Evolutionary conservation across 2,113 vertebrate genomes (phyloP), one percentile per base, ranked within the genome.

Genomic region (Cephalopholis sonnerati): DNA sequence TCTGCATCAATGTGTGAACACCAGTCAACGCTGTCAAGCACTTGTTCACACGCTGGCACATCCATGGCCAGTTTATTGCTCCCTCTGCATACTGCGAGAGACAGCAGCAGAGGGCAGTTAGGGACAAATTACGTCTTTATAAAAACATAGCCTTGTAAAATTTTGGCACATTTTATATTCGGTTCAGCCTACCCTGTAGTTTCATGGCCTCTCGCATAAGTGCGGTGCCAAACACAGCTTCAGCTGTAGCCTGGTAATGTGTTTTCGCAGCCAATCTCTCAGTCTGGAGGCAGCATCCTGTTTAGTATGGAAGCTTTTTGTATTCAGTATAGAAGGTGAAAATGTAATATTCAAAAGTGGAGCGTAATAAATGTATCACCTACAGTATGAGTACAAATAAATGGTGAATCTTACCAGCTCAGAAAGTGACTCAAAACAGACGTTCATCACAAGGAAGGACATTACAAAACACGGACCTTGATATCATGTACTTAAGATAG

Each of bases 251-350:
- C 58, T 7, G 50, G 29, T 80, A 58, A 67, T 81, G 73, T 75
- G 48, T 72, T 84, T 74, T 41, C 63, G 67, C 54, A 86, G 86
- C 75, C 80, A 78, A 54, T 91, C 91, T 91, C 93, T 95, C 93
- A 93, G 93, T 94, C 92, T 90, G 82, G 92, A 95, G 92, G 91
- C 65, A 91, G 91, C 92, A 94, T 91, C 82, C 61, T 88, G 54
- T 84, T 77, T 36, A 81, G 16, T 58, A n/a, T 74, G 87, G 86
- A 93, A 91, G 89, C 83, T 93, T 89, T 90, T 88, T 91, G 86
- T 75, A 58, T 62, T 74, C 51, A 61, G 62, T 72, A 81, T 73
- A 18, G 67, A 68, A 74, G 74, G 82, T n/a, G 0, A 0, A 44
- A 77, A 71, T 70, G 24, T 77, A 41, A 24, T 54, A 65, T 79